A percentile compares a stretch with the other conserved stretches of the same genome.
These are phyloP conservation scores for Scarus forsteni DNA, from an alignment of 2,797 vertebrate genomes.

Conservation along the genomic window DNA sequence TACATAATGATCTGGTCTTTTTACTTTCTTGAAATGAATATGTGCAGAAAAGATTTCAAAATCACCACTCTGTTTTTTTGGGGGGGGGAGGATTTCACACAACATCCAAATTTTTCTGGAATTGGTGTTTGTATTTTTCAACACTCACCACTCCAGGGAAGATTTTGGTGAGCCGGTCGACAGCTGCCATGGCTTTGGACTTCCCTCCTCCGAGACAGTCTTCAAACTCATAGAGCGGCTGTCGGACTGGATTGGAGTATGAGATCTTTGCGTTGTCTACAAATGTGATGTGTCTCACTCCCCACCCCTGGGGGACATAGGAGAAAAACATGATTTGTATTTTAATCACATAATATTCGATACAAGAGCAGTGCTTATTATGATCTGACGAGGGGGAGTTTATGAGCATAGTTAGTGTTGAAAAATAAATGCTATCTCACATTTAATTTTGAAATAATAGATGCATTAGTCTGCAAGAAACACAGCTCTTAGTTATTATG, in stretches of 20 bases:
- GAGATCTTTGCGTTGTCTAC: constrained; percentile 99
- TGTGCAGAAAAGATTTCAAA: no score
- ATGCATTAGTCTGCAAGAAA: constrained; percentile 10
- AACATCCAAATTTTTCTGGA: no score
- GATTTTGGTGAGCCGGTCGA: constrained; percentile 92
- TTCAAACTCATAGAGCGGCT: constrained; percentile 97
- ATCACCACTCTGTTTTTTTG: no score
- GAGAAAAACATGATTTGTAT: constrained; percentile 1
- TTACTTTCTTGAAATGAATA: no score
- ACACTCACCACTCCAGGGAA: constrained; percentile 95
- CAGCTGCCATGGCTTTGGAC: constrained; percentile 92
- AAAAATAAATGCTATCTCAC: background rate
- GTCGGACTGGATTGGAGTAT: constrained; percentile 97
- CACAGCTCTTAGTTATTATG: background rate
- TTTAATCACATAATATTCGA: background rate
- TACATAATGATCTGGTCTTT: no score
- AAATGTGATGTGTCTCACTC: constrained; percentile 96
- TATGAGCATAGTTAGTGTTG: background rate
- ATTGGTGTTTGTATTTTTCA: background rate
- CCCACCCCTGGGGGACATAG: constrained; percentile 90
- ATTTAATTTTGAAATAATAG: constrained; percentile 8
- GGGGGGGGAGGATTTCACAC: no score
- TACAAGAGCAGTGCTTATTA: background rate
- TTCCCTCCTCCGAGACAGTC: constrained; percentile 95
- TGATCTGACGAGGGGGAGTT: constrained; percentile 1